phyloP scores from a whole-genome alignment of 2,888 invertebrate genomes.

The Morpho helenor region DNA sequence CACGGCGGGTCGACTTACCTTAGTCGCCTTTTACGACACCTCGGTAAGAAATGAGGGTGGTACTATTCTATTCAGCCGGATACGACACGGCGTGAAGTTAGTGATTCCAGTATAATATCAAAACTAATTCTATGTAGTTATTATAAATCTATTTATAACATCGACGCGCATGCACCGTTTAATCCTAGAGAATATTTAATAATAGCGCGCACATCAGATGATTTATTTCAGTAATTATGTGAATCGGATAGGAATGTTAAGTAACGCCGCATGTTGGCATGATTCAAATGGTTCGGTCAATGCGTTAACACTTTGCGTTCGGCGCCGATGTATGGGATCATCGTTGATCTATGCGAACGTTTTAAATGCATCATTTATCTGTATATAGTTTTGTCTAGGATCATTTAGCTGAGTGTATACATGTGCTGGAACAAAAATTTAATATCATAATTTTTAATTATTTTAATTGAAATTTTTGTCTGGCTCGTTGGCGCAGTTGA shows the following conservation, averaged over 20 bases:
- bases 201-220: conserved; percentile 33
- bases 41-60: too few species aligned
- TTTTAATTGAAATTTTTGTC: too few species aligned
- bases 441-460: too few species aligned
- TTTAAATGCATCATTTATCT: conserved; percentile 21
- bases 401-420: too few species aligned
- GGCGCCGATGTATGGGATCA: conserved; percentile 45
- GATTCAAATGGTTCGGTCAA: conserved; percentile 67
- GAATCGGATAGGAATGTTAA: conserved; percentile 69
- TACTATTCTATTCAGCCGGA: too few species aligned
- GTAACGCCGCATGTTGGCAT: conserved; percentile 58
- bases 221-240: conserved; percentile 31
- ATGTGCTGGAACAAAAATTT: too few species aligned
- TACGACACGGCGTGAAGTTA: too few species aligned
- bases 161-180: conserved; percentile 17
- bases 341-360: conserved; percentile 17
- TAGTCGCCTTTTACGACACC: too few species aligned
- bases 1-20: too few species aligned
- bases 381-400: conserved; percentile 15
- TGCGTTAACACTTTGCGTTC: conserved; percentile 63
- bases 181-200: conserved; percentile 24
- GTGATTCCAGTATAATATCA: background rate
- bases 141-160: conserved; percentile 15
- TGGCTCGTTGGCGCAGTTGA: too few species aligned
- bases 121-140: conserved; percentile 6